phyloP scores from a whole-genome alignment of 2,113 vertebrate genomes.

The Zeus faber region DNA sequence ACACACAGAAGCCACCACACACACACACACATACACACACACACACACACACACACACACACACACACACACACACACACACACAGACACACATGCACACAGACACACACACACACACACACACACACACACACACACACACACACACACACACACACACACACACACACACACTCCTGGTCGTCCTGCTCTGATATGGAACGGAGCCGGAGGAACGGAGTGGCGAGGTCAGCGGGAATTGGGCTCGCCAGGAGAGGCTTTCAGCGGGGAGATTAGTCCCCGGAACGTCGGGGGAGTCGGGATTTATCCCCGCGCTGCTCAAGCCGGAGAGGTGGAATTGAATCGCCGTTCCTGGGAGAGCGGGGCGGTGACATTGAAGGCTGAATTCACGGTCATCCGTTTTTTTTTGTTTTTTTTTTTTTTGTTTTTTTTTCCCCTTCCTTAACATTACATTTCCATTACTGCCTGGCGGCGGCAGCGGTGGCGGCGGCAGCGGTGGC shows the following conservation, averaged over 20 bases:
- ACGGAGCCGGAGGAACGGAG: constrained; percentile 25
- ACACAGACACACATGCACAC: not conserved
- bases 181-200: not conserved
- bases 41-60: not conserved
- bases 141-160: not conserved
- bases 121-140: not conserved
- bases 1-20: constrained; percentile 33
- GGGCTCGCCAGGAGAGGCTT: constrained; percentile 38
- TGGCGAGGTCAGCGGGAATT: constrained; percentile 53
- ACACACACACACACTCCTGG: no score
- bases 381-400: constrained; percentile 59
- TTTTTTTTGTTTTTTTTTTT: no score
- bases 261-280: constrained; percentile 55
- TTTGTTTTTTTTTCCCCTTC: no score
- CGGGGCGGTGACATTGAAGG: constrained; percentile 54
- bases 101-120: constrained; percentile 26
- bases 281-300: constrained; percentile 22
- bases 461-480: constrained; percentile 18
- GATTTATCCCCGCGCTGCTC: constrained; percentile 56
- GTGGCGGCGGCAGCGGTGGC: constrained; percentile 10
- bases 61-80: not conserved
- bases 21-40: not conserved
- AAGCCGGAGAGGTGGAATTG: constrained; percentile 50
- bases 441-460: constrained; percentile 64
- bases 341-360: constrained; percentile 39